Percentiles rank a stretch among this genome's conserved stretches.
Conservation (phyloP, 2,113 vertebrate species). For the Dromaius novaehollandiae region DNA sequence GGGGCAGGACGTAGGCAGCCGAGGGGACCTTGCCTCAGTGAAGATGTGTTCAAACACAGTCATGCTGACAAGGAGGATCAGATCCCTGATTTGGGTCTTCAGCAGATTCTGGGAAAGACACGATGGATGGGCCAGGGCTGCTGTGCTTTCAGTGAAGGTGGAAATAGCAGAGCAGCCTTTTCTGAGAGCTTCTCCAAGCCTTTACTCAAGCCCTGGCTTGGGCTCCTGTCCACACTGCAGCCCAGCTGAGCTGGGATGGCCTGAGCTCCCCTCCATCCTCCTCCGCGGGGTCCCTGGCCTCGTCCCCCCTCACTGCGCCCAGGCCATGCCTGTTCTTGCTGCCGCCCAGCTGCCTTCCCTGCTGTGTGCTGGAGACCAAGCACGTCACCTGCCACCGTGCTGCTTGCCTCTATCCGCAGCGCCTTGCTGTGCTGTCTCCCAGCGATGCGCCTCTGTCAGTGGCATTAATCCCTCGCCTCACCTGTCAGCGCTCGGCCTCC, state of each 20-base stretch:
- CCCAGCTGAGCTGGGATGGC: neutral
- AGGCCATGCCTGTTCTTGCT: neutral
- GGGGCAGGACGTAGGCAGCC: neutral
- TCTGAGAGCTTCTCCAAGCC: neutral
- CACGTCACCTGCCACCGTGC: constrained; percentile 51
- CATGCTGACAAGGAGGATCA: neutral
- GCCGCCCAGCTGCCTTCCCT: constrained; percentile 41
- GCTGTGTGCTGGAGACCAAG: constrained; percentile 9
- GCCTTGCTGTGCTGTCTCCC: constrained; percentile 60
- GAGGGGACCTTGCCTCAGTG: neutral
- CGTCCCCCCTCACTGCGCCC: neutral
- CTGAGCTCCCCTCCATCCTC: accelerated
- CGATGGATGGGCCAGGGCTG: neutral
- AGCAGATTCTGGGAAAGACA: neutral
- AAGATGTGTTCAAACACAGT: neutral
- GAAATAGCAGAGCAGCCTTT: neutral
- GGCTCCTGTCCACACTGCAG: neutral
- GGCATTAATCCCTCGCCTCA: constrained; percentile 41
- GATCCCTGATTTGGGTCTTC: neutral
- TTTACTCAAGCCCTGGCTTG: neutral
- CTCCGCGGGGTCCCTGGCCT: neutral
- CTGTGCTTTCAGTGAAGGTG: neutral
- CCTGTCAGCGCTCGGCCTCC: constrained; percentile 40
- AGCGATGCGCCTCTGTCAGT: constrained; percentile 69
- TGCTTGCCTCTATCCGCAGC: constrained; percentile 69